Evolutionary conservation across 1,140 invertebrate genomes (phyloP).

Genomic region (Aplysia californica): DNA sequence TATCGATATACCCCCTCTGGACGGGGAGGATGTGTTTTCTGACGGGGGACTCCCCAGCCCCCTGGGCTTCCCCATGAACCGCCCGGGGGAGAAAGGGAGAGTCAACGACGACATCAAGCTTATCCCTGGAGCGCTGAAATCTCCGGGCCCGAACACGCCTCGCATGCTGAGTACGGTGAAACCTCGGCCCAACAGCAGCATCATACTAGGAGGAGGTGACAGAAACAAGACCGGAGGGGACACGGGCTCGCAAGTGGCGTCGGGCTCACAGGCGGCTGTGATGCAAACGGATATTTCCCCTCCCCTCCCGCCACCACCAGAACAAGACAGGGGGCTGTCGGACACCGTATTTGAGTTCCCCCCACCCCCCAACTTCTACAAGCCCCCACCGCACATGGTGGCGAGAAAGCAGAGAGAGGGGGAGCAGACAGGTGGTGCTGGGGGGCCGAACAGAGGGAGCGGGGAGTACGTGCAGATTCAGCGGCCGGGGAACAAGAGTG

Average conservation of each 20-base stretch:
- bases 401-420: neutral
- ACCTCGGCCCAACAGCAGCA: conserved; percentile 35
- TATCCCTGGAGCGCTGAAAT: conserved; percentile 23
- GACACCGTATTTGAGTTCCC: conserved; percentile 36
- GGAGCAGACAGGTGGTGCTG: neutral
- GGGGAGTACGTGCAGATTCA: conserved; percentile 11
- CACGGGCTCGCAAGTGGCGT: conserved; percentile 3
- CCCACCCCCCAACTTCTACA: conserved; percentile 31
- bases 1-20: conserved; percentile 45
- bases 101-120: conserved; percentile 27
- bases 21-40: conserved; percentile 43
- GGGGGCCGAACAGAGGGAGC: too few species aligned
- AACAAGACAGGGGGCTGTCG: conserved; percentile 11
- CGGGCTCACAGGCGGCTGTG: conserved; percentile 11
- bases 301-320: conserved; percentile 32
- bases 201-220: too few species aligned
- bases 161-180: neutral
- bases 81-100: conserved; percentile 1
- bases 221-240: neutral
- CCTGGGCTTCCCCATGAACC: neutral
- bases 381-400: neutral
- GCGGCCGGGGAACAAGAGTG: neutral
- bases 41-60: conserved; percentile 49
- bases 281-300: conserved; percentile 27
- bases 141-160: neutral